Conservation (phyloP, 2,113 vertebrate species). For the Dipodomys merriami region DNA sequence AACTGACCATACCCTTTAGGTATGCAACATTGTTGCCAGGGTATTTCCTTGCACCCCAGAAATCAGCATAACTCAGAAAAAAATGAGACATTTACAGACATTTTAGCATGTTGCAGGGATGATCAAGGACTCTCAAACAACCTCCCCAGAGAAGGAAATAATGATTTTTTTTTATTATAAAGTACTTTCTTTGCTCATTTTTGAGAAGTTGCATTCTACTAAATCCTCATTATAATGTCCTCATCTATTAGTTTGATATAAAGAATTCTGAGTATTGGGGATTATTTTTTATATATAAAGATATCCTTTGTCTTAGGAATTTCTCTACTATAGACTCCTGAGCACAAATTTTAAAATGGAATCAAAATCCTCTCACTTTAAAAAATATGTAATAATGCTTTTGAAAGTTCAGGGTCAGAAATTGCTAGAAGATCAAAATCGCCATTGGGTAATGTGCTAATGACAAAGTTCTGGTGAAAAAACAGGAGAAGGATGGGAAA, state of each 20-base stretch:
- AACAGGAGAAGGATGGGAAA: neutral
- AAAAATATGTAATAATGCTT: neutral
- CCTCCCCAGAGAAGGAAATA: slow-evolving; percentile 19
- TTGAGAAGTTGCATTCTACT: slow-evolving; percentile 35
- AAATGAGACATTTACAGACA: slow-evolving; percentile 21
- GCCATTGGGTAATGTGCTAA: neutral
- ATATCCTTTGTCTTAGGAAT: slow-evolving; percentile 14
- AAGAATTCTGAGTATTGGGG: neutral
- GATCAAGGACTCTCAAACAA: slow-evolving; percentile 34
- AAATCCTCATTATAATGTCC: slow-evolving; percentile 10
- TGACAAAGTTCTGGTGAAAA: neutral
- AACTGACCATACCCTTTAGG: neutral
- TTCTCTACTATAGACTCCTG: neutral
- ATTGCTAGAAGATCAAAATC: neutral
- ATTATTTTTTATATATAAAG: slow-evolving; percentile 45
- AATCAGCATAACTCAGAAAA: slow-evolving; percentile 31
- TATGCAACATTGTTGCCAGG: neutral
- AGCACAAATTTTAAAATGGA: slow-evolving; percentile 33
- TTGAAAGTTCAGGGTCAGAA: slow-evolving; percentile 32
- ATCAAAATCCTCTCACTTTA: slow-evolving; percentile 42
- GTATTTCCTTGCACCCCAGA: neutral
- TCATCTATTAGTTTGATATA: neutral
- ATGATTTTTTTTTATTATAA: slow-evolving; percentile 47
- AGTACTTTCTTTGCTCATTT: neutral
- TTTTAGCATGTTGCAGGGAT: slow-evolving; percentile 16